These are phyloP conservation scores for Amphipyra tragopoginis DNA, from an alignment of 2,888 invertebrate genomes.

Conservation along the genomic window DNA sequence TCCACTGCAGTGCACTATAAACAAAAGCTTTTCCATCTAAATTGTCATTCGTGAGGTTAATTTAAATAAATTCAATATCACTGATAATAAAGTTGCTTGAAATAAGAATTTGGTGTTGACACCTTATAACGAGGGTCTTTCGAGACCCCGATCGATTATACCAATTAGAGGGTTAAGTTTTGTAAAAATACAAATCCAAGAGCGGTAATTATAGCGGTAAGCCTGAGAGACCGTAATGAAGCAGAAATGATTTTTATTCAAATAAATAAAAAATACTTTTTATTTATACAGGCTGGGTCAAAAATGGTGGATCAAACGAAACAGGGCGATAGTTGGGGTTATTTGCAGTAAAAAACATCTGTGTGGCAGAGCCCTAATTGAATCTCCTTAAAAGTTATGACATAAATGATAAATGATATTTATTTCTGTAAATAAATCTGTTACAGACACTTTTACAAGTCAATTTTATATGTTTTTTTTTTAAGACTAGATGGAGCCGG, in stretches of 20 bases:
- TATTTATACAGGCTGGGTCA: no score
- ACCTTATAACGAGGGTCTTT: conserved; percentile 41
- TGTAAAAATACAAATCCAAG: not conserved
- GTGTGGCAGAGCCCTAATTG: no score
- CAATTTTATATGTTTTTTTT: no score
- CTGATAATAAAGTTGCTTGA: conserved; percentile 17
- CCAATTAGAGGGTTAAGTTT: conserved; percentile 23
- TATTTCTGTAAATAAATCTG: no score
- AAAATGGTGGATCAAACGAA: no score
- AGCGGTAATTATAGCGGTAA: not conserved
- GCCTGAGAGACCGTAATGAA: not conserved
- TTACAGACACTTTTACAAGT: no score
- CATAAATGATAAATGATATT: no score
- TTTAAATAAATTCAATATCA: conserved; percentile 21
- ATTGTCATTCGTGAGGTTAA: not conserved
- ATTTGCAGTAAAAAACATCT: no score
- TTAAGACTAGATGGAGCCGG: no score
- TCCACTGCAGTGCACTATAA: not conserved
- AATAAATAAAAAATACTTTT: no score
- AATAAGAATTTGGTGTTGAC: conserved; percentile 40
- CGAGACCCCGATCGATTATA: conserved; percentile 5
- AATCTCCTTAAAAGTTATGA: no score
- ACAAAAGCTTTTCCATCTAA: not conserved
- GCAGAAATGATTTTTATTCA: not conserved
- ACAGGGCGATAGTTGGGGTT: no score